phyloP scores from a whole-genome alignment of 2,888 invertebrate genomes.

The Branchellion lobata region DNA sequence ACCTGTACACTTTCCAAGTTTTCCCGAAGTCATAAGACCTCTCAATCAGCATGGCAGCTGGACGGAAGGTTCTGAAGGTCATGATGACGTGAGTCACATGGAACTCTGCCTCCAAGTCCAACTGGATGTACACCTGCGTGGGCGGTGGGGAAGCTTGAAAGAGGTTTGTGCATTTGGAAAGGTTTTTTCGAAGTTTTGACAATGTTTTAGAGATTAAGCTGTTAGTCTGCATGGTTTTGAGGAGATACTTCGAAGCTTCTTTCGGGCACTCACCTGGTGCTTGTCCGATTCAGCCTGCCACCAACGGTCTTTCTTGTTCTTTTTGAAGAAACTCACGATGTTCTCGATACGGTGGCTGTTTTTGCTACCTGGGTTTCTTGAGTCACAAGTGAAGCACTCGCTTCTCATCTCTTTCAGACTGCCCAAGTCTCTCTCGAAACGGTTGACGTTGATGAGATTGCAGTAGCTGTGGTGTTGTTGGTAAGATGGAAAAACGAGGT shows the following conservation, averaged over 20 bases:
- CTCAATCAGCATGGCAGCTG: conserved; percentile 96
- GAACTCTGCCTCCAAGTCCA: conserved; percentile 97
- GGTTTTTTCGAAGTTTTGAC: too few relatives aligned
- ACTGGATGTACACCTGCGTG: conserved; percentile 71
- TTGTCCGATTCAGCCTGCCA: conserved; percentile 98
- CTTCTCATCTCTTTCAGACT: conserved; percentile 51
- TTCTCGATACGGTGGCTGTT: conserved; percentile 86
- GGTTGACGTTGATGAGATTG: conserved; percentile 78
- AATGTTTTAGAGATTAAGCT: too few relatives aligned
- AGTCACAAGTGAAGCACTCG: conserved; percentile 96
- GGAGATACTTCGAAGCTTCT: too few relatives aligned
- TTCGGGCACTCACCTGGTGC: conserved; percentile 70
- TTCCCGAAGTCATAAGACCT: conserved; percentile 78
- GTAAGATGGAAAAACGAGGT: not conserved
- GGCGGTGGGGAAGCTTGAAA: too few relatives aligned
- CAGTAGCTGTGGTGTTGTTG: conserved; percentile 90
- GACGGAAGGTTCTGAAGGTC: conserved; percentile 94
- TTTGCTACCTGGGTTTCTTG: conserved; percentile 69
- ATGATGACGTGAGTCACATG: conserved; percentile 98
- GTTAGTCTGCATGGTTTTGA: too few relatives aligned
- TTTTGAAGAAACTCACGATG: conserved; percentile 74
- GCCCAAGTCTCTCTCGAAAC: conserved; percentile 58
- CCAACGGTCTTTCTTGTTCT: conserved; percentile 67
- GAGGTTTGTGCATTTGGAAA: too few relatives aligned
- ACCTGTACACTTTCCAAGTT: conserved; percentile 81